These are phyloP conservation scores for Paracanthobrama guichenoti DNA, from an alignment of 2,113 vertebrate genomes.

Conservation along the genomic window DNA sequence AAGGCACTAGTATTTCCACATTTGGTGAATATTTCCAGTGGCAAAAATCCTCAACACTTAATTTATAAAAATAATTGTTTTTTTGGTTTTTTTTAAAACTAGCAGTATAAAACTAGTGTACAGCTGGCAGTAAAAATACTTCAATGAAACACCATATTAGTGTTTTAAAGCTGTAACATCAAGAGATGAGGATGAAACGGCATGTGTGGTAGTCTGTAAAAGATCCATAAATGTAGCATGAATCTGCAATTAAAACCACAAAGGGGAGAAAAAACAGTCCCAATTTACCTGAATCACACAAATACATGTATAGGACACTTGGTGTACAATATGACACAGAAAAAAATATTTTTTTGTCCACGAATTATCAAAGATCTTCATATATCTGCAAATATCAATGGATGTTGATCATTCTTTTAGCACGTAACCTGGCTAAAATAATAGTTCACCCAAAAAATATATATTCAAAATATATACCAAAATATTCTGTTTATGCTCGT, in stretches of 20 bases:
- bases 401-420: not conserved
- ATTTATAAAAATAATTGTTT: not conserved
- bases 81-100: not conserved
- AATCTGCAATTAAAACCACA: slow-evolving; percentile 14
- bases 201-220: not conserved
- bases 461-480: no score
- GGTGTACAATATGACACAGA: slow-evolving; percentile 3
- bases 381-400: not conserved
- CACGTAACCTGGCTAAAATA: not conserved
- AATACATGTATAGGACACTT: not conserved
- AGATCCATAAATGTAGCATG: not conserved
- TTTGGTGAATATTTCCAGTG: not conserved
- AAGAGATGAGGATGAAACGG: not conserved
- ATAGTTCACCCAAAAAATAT: not conserved
- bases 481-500: not conserved
- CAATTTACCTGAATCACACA: not conserved
- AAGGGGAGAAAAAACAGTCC: not conserved
- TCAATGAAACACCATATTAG: not conserved
- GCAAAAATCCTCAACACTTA: not conserved
- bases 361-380: not conserved
- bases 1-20: not conserved
- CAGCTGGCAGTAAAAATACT: not conserved
- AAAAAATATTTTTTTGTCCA: not conserved
- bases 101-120: not conserved
- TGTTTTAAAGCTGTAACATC: slow-evolving; percentile 7